These are phyloP conservation scores for Caenorhabditis becei DNA, from an alignment of 2,888 invertebrate species.

Conservation along the genomic window DNA sequence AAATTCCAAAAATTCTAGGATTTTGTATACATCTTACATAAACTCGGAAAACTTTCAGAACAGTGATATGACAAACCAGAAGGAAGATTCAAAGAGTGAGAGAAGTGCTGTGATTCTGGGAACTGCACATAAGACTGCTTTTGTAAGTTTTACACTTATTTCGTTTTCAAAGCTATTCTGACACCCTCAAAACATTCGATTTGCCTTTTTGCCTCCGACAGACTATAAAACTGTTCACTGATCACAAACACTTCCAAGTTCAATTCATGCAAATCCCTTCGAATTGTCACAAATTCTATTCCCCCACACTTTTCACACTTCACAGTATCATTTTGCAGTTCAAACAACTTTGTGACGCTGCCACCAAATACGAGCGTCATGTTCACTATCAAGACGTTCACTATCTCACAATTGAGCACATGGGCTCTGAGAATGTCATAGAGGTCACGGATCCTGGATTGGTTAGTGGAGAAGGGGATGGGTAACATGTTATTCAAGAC, in stretches of 20 bases:
- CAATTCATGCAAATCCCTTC: conserved; percentile 47
- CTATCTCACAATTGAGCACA: conserved; percentile 61
- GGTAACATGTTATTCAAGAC: not conserved
- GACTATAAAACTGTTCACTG: conserved; percentile 45
- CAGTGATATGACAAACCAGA: conserved; percentile 56
- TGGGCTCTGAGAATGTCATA: conserved; percentile 52
- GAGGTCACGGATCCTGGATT: conserved; percentile 70
- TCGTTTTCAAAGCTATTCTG: not conserved
- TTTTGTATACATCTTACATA: too few species aligned
- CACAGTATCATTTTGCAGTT: conserved; percentile 47
- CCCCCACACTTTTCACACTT: not conserved
- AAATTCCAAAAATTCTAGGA: not conserved
- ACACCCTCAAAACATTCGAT: too few species aligned
- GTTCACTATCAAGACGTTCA: conserved; percentile 69
- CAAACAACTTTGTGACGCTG: conserved; percentile 67
- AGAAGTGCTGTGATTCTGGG: conserved; percentile 53
- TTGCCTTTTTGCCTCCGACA: too few species aligned
- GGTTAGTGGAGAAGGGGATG: conserved; percentile 43
- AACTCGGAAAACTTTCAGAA: too few species aligned
- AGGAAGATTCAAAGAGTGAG: conserved; percentile 52
- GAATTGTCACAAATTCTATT: conserved; percentile 5
- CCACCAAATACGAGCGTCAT: conserved; percentile 64
- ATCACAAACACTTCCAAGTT: conserved; percentile 21
- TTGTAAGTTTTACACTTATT: conserved; percentile 41
- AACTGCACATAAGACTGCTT: conserved; percentile 34